Percentiles rank a stretch among this genome's conserved stretches.
Conservation (phyloP, 2,113 vertebrate species). For the Opisthocomus hoazin region DNA sequence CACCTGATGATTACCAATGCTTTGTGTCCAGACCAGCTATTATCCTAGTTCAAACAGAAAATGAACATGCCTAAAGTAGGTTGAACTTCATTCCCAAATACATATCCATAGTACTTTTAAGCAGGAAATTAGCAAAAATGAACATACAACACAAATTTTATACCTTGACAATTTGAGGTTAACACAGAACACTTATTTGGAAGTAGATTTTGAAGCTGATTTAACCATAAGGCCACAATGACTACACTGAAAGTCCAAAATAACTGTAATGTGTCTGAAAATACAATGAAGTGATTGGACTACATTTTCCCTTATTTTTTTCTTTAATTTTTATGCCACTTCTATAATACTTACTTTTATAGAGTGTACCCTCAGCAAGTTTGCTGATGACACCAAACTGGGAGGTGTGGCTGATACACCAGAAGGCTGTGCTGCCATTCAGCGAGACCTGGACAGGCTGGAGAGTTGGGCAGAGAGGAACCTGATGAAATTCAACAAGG, state of each 20-base stretch:
- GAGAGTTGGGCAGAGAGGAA: too few relatives aligned
- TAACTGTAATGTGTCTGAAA: background rate
- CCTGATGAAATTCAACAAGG: too few relatives aligned
- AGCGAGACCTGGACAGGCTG: too few relatives aligned
- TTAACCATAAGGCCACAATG: background rate
- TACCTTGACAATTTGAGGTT: background rate
- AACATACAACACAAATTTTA: background rate
- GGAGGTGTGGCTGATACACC: too few relatives aligned
- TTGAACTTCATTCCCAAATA: background rate
- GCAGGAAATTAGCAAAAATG: background rate
- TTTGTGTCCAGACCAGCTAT: background rate
- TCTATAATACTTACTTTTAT: background rate
- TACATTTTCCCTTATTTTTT: background rate
- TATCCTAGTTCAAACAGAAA: background rate
- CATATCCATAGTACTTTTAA: background rate
- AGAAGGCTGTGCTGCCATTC: too few relatives aligned
- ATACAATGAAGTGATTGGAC: background rate
- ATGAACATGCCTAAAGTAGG: background rate
- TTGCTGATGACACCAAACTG: too few relatives aligned
- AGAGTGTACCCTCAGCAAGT: too few relatives aligned
- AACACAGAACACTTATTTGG: background rate
- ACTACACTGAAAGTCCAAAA: background rate
- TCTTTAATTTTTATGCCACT: background rate
- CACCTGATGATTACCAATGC: background rate
- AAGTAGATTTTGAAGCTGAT: background rate